Evolutionary conservation across 35 echinoderm and acorn worm genomes (phyloP).

Genomic region (Strongylocentrotus purpuratus): DNA sequence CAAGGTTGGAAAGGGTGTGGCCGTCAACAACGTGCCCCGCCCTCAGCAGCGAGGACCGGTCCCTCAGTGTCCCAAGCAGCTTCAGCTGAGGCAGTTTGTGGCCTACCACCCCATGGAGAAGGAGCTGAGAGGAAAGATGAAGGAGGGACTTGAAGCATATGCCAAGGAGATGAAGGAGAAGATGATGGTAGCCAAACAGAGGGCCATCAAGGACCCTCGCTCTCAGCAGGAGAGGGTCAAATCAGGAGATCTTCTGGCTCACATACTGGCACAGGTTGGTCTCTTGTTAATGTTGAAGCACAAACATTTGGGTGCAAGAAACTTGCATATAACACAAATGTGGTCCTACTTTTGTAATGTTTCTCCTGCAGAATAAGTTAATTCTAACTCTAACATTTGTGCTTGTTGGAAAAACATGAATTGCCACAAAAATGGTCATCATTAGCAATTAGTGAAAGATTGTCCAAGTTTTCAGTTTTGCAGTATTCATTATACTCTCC

Average conservation of each 20-base stretch:
- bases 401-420: too few species aligned
- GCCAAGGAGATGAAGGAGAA: constrained; percentile 70
- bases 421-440: too few species aligned
- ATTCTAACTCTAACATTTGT: too few species aligned
- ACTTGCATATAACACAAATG: not conserved
- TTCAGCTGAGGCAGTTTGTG: constrained; percentile 89
- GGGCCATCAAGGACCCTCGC: constrained; percentile 84
- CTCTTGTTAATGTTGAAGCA: not conserved
- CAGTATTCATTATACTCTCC: too few species aligned
- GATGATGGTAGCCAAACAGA: constrained; percentile 41
- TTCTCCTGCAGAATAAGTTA: too few species aligned
- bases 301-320: too few species aligned
- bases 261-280: constrained; percentile 81
- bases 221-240: constrained; percentile 79
- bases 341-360: too few species aligned
- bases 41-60: constrained; percentile 34
- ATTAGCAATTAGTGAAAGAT: too few species aligned
- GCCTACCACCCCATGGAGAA: constrained; percentile 73
- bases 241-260: constrained; percentile 86
- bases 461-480: too few species aligned
- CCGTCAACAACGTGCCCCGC: constrained; percentile 64
- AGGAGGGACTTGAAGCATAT: constrained; percentile 77
- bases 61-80: constrained; percentile 71
- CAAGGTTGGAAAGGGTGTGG: constrained; percentile 88
- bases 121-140: constrained; percentile 74